Conservation (phyloP, 2,888 invertebrate genomes). For the Macaria notata region DNA sequence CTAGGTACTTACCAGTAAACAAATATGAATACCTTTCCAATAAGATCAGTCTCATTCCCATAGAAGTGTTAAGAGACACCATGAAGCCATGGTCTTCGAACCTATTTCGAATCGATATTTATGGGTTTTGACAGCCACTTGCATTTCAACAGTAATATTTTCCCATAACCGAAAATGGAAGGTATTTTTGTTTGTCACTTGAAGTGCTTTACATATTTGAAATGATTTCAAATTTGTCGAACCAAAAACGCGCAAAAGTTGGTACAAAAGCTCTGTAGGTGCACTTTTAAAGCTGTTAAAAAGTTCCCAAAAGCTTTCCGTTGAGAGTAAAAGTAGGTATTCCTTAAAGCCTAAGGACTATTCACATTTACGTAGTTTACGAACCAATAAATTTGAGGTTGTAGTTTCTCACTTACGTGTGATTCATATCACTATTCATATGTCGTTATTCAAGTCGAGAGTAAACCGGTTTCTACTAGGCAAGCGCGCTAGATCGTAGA, state of each 20-base stretch:
- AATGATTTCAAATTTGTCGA: constrained; percentile 10
- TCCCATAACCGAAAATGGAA: constrained; percentile 9
- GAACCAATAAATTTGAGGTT: too few species aligned
- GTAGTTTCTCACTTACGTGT: too few species aligned
- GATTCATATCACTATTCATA: too few species aligned
- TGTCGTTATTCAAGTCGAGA: too few species aligned
- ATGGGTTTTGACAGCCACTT: constrained; percentile 12
- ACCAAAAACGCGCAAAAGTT: background rate
- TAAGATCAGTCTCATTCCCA: background rate
- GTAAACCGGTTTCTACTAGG: too few species aligned
- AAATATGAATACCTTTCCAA: too few species aligned
- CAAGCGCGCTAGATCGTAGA: too few species aligned
- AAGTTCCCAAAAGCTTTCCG: constrained; percentile 1
- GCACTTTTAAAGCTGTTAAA: constrained; percentile 5
- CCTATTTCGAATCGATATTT: constrained; percentile 16
- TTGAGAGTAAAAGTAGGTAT: background rate
- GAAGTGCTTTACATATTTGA: constrained; percentile 31
- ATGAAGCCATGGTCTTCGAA: constrained; percentile 1
- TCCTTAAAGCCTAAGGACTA: too few species aligned
- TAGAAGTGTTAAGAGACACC: constrained; percentile 8
- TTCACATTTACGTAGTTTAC: too few species aligned
- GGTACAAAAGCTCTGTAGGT: background rate
- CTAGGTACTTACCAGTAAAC: too few species aligned
- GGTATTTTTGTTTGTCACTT: constrained; percentile 15
- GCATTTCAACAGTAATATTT: constrained; percentile 11